Conservation (phyloP, 2,888 invertebrate species). For the Iselma pallidipennis region DNA sequence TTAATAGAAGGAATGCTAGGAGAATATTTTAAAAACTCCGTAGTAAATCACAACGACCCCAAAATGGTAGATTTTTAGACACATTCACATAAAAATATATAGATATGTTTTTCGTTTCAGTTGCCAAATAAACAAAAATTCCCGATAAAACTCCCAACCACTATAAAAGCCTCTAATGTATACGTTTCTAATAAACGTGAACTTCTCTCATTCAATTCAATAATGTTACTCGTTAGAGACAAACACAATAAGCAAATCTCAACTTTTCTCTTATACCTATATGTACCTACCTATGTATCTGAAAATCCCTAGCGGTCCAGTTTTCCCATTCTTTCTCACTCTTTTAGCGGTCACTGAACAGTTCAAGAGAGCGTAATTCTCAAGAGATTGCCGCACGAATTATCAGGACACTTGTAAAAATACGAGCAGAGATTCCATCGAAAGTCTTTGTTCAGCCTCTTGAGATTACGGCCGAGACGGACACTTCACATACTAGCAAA, state of each 20-base stretch:
- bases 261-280: too few relatives aligned
- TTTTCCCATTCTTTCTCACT: not conserved
- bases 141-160: too few relatives aligned
- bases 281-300: too few relatives aligned
- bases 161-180: too few relatives aligned
- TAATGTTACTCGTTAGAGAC: too few relatives aligned
- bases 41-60: not conserved
- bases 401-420: conserved; percentile 40
- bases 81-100: too few relatives aligned
- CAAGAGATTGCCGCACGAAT: conserved; percentile 34
- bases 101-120: too few relatives aligned
- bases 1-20: conserved; percentile 19
- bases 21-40: conserved; percentile 16
- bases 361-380: conserved; percentile 34
- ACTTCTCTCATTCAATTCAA: not conserved
- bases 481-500: not conserved
- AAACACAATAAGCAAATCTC: too few relatives aligned
- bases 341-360: conserved; percentile 17
- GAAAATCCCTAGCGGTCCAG: not conserved
- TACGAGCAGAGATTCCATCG: conserved; percentile 36
- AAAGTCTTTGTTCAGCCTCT: conserved; percentile 33
- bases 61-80: not conserved
- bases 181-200: not conserved
- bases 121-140: too few relatives aligned
- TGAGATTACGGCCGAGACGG: conserved; percentile 19